A percentile compares a stretch with the other conserved stretches of the same genome.
Conservation (phyloP, 1,140 invertebrate genomes). For the Sinonovacula constricta region DNA sequence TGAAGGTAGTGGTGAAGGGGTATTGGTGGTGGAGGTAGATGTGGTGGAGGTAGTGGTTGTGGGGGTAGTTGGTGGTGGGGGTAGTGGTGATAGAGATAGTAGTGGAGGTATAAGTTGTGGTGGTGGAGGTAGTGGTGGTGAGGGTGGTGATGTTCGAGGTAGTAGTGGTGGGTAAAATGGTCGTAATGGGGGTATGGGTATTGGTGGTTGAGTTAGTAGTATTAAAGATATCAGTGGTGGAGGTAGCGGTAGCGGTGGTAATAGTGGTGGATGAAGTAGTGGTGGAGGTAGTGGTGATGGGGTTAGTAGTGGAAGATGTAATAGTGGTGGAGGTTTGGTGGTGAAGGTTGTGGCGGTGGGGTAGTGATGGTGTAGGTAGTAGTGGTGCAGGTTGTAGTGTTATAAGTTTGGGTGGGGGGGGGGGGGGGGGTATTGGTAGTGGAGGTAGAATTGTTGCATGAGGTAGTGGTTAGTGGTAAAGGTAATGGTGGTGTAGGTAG, state of each 20-base stretch:
- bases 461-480: slow-evolving; percentile 4
- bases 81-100: slow-evolving; percentile 31
- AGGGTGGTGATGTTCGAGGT: slow-evolving; percentile 15
- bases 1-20: neutral
- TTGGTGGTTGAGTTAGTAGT: slow-evolving; percentile 16
- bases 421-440: slow-evolving; percentile 13
- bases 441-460: neutral
- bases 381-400: slow-evolving; percentile 20
- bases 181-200: slow-evolving; percentile 23
- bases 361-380: slow-evolving; percentile 21
- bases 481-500: slow-evolving; percentile 20
- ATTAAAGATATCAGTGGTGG: slow-evolving; percentile 7
- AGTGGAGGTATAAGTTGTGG: slow-evolving; percentile 32
- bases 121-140: slow-evolving; percentile 25
- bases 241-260: slow-evolving; percentile 13
- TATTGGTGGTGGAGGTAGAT: slow-evolving; percentile 19
- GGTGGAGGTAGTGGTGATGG: slow-evolving; percentile 18
- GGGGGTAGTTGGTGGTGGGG: slow-evolving; percentile 15
- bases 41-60: slow-evolving; percentile 28
- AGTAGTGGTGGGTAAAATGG: slow-evolving; percentile 26
- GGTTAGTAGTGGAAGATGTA: slow-evolving; percentile 19
- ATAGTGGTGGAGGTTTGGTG: slow-evolving; percentile 30
- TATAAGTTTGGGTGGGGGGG: slow-evolving; percentile 12
- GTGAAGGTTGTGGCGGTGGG: slow-evolving; percentile 20
- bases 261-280: slow-evolving; percentile 14